Conservation (phyloP, 2,888 invertebrate species). For the Dyspetes luteomarginatus region DNA sequence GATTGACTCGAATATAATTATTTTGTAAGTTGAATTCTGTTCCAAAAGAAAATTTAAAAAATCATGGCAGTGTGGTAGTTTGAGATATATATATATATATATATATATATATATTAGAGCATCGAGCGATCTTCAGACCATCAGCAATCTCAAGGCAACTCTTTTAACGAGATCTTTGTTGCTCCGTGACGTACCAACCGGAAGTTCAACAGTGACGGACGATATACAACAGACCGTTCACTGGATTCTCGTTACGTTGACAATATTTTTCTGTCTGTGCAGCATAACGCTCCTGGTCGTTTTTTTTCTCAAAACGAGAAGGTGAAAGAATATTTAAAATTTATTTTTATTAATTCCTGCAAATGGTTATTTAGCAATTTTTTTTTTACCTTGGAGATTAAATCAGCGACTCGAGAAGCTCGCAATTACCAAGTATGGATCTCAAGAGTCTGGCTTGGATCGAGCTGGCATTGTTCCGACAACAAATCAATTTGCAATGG, state of each 20-base stretch:
- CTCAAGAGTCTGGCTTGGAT: slow-evolving; percentile 86
- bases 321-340: slow-evolving; percentile 80
- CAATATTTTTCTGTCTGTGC: slow-evolving; percentile 85
- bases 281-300: slow-evolving; percentile 85
- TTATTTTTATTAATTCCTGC: too few species aligned
- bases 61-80: not conserved
- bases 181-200: slow-evolving; percentile 84
- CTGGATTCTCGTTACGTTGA: slow-evolving; percentile 85
- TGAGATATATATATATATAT: too few species aligned
- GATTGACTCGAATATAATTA: slow-evolving; percentile 84
- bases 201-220: slow-evolving; percentile 77
- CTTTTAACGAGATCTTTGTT: slow-evolving; percentile 81
- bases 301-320: slow-evolving; percentile 85
- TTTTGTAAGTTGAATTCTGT: slow-evolving; percentile 82
- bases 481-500: slow-evolving; percentile 88
- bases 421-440: slow-evolving; percentile 87
- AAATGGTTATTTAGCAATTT: not conserved
- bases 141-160: slow-evolving; percentile 82
- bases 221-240: slow-evolving; percentile 82
- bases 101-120: slow-evolving; percentile 80
- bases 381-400: slow-evolving; percentile 82
- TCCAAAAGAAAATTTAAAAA: not conserved
- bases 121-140: slow-evolving; percentile 84
- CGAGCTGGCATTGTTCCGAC: slow-evolving; percentile 86
- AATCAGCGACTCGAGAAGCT: slow-evolving; percentile 87